A percentile compares a stretch with the other conserved stretches of the same genome.
Conservation (phyloP, 2,113 vertebrate genomes). For the Cottus gobio region DNA sequence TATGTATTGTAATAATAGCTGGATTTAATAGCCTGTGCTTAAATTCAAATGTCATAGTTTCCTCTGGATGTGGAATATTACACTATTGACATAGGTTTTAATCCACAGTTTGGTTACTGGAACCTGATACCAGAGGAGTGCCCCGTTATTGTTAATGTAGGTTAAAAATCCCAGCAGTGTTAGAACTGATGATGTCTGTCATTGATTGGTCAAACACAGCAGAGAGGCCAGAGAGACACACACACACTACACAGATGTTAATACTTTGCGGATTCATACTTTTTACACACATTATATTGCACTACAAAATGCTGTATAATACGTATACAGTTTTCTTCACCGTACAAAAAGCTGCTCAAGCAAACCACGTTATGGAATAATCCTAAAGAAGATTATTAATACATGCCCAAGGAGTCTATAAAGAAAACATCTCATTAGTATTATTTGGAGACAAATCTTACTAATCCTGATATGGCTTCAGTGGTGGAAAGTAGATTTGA, state of each 20-base stretch:
- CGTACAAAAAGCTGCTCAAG: not conserved
- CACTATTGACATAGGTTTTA: too few relatives aligned
- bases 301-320: not conserved
- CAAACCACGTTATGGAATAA: not conserved
- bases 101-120: too few relatives aligned
- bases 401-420: not conserved
- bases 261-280: not conserved
- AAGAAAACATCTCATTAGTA: not conserved
- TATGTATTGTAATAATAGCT: not conserved
- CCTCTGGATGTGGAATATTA: too few relatives aligned
- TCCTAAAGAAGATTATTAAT: not conserved
- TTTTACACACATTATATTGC: not conserved
- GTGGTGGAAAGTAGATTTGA: not conserved
- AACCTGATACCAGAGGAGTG: too few relatives aligned
- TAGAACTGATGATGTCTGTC: slow-evolving; percentile 79
- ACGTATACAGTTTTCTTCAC: not conserved
- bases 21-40: not conserved
- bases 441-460: not conserved
- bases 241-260: not conserved
- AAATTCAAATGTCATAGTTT: too few relatives aligned
- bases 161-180: slow-evolving; percentile 55
- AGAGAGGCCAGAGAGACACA: slow-evolving; percentile 63
- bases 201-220: slow-evolving; percentile 86
- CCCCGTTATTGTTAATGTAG: too few relatives aligned
- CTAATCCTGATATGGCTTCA: not conserved